Conservation (phyloP, 1,140 invertebrate species). For the Drosophila truncata region DNA sequence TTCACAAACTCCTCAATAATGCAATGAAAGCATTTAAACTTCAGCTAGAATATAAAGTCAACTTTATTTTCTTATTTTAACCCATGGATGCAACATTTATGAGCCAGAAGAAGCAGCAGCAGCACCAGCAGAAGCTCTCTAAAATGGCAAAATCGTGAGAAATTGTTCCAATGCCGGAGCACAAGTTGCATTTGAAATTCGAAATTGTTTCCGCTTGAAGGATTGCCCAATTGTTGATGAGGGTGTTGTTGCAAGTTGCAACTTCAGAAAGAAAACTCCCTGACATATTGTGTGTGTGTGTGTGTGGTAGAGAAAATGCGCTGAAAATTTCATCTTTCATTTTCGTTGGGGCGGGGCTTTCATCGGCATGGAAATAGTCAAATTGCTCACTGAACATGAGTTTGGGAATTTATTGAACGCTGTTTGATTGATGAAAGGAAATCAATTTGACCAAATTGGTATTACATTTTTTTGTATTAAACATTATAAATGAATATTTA, state of each 20-base stretch:
- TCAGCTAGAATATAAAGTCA: conserved; percentile 39
- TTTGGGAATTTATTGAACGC: conserved; percentile 23
- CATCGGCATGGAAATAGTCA: conserved; percentile 36
- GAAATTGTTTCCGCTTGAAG: conserved; percentile 64
- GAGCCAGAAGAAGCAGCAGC: conserved; percentile 48
- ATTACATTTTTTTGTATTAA: neutral
- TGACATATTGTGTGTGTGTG: conserved; percentile 20
- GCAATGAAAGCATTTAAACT: conserved; percentile 78
- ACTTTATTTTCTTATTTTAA: conserved; percentile 45
- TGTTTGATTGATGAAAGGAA: conserved; percentile 32
- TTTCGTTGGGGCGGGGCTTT: conserved; percentile 8
- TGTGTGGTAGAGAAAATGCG: conserved; percentile 20
- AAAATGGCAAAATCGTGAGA: conserved; percentile 68
- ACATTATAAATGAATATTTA: neutral
- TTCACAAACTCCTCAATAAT: conserved; percentile 69
- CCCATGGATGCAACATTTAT: conserved; percentile 71
- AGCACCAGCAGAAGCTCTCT: conserved; percentile 17
- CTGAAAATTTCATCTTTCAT: conserved; percentile 31
- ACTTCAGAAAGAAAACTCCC: conserved; percentile 8
- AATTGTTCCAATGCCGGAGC: conserved; percentile 45
- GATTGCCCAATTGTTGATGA: conserved; percentile 52
- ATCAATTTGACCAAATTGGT: conserved; percentile 10
- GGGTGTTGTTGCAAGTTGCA: conserved; percentile 17
- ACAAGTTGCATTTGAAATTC: conserved; percentile 74
- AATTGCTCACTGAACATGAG: conserved; percentile 42